Evolutionary conservation across 1,140 invertebrate species (phyloP), one percentile per base, ranked within the genome.

Genomic region (Drosophila ambigua): DNA sequence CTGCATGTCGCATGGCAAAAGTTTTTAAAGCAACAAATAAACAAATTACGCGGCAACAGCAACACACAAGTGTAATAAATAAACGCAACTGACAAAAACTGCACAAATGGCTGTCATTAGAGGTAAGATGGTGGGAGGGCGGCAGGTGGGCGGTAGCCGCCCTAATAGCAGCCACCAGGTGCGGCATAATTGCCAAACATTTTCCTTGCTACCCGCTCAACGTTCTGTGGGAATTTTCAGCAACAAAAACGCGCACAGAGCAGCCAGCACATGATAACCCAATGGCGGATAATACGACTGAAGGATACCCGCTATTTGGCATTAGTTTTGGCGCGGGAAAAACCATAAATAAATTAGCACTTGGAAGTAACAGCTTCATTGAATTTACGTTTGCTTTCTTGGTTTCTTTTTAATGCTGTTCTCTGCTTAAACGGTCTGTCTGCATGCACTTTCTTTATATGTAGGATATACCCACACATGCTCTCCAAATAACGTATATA

Each of bases 61-160:
- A 77, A 77, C 35, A 45, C 61, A 75, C 72, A 69, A 84, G 81
- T 66, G 64, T 71, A 82, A 85, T 85, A 85, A 85, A 85, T 85
- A 85, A 85, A 67, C 58, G 71, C 55, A 79, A 87, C 78, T 88
- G 83, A 85, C 83, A 82, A 85, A 82, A 88, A 84, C 82, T 87
- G 81, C 82, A 84, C 77, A 84, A 84, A 84, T 84, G 67, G 83
- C 82, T 85, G 79, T 88, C 82, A 87, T 85, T 85, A 88, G 78
- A 65, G 67, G 41, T 44, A 77, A 64, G 66, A 77, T 48, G 71
- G 46, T 16, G 73, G 60, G 43, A 15, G 60, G 20, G 44, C 20
- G 9, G 23, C 35, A 15, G 63, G 39, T 13, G 55, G 67, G 68
- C 45, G 31, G 59, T 39, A 59, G 51, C 68, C 49, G 50, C 54